A percentile compares a stretch with the other conserved stretches of the same genome.
These are phyloP conservation scores for Parauchenoglanis ngamensis DNA, from an alignment of 2,797 vertebrate species.

Conservation along the genomic window DNA sequence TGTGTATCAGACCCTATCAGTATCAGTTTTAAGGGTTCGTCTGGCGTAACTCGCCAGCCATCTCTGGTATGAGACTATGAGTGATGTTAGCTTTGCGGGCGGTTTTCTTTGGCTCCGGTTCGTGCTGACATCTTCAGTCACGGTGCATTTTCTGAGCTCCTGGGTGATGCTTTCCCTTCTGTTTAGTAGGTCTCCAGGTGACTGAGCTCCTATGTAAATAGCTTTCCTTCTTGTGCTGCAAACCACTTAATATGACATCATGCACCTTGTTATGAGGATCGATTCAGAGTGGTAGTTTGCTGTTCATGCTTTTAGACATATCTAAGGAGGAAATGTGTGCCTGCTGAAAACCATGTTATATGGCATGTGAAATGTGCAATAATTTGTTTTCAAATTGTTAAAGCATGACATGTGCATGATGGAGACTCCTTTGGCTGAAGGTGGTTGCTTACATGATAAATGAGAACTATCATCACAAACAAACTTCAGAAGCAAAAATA, in stretches of 20 bases:
- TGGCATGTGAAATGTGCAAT: background rate
- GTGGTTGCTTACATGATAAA: slow-evolving; percentile 47
- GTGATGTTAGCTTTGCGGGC: slow-evolving; percentile 52
- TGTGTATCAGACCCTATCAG: slow-evolving; percentile 31
- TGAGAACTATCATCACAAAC: slow-evolving; percentile 54
- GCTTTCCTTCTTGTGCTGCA: background rate
- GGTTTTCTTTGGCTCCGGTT: slow-evolving; percentile 61
- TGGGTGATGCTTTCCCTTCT: slow-evolving; percentile 44
- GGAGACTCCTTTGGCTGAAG: slow-evolving; percentile 38
- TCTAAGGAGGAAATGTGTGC: background rate
- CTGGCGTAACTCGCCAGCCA: slow-evolving; percentile 46
- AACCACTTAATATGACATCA: background rate
- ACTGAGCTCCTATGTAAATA: slow-evolving; percentile 1
- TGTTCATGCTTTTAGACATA: background rate
- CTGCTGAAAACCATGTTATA: too few relatives aligned
- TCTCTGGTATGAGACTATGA: slow-evolving; percentile 52
- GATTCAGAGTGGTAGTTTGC: background rate
- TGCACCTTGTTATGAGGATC: background rate
- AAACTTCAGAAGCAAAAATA: slow-evolving; percentile 44
- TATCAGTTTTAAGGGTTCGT: slow-evolving; percentile 45
- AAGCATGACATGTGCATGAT: slow-evolving; percentile 40
- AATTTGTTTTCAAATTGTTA: slow-evolving; percentile 22
- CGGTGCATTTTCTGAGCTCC: slow-evolving; percentile 47
- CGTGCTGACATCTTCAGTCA: slow-evolving; percentile 56
- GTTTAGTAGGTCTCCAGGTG: slow-evolving; percentile 21